These are phyloP conservation scores for Hippocampus comes DNA, from an alignment of 2,113 vertebrate species.

Conservation along the genomic window DNA sequence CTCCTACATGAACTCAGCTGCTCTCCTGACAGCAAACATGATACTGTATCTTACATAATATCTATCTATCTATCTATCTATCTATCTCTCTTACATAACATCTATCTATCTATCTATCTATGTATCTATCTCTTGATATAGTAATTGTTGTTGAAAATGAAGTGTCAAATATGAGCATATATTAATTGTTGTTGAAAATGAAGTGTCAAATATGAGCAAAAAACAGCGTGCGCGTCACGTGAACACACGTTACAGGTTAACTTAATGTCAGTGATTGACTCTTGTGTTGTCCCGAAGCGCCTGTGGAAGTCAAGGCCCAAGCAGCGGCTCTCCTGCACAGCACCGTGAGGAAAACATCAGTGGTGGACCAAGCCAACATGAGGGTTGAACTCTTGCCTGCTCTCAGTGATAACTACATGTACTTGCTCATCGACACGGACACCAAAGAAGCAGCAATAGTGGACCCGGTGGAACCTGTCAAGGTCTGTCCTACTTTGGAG, in stretches of 20 bases:
- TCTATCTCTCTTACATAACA: too few species aligned
- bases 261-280: background rate
- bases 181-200: background rate
- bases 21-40: background rate
- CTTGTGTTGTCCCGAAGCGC: constrained; percentile 59
- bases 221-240: background rate
- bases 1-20: background rate
- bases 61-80: too few species aligned
- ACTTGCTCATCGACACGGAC: constrained; percentile 88
- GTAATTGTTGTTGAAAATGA: background rate
- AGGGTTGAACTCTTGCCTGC: constrained; percentile 89
- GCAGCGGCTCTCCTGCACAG: constrained; percentile 57
- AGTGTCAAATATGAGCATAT: background rate
- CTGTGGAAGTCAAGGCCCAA: constrained; percentile 60
- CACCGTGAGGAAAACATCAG: constrained; percentile 62
- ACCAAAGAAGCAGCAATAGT: constrained; percentile 88
- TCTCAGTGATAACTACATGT: constrained; percentile 98
- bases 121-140: too few species aligned
- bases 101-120: too few species aligned
- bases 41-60: background rate
- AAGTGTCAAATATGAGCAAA: background rate
- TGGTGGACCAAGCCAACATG: constrained; percentile 79
- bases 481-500: constrained; percentile 68
- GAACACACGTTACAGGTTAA: background rate
- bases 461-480: constrained; percentile 90